Conservation (phyloP, 2,888 invertebrate genomes). For the Athrips mouffetella region DNA sequence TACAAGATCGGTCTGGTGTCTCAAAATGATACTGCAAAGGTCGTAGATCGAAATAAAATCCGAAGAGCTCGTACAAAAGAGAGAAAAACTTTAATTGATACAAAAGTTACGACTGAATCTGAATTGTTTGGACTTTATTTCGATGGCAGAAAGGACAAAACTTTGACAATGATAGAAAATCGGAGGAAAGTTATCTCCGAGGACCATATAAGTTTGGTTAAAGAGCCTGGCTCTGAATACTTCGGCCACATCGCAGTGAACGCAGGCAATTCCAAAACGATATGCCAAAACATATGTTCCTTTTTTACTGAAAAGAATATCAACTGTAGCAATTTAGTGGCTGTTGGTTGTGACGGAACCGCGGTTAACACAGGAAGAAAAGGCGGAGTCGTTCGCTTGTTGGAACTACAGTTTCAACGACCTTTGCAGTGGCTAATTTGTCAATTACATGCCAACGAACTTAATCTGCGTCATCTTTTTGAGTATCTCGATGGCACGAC, state of each 20-base stretch:
- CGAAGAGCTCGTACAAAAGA: neutral
- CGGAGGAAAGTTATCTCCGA: neutral
- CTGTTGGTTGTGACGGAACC: slow-evolving; percentile 25
- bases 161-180: neutral
- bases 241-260: neutral
- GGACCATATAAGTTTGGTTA: neutral
- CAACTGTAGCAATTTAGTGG: neutral
- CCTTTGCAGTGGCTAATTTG: too few species aligned
- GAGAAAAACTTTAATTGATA: neutral
- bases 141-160: neutral
- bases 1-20: too few species aligned
- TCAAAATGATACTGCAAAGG: neutral
- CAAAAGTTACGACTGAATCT: neutral
- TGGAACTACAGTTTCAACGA: too few species aligned
- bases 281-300: neutral
- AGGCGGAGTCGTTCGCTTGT: too few species aligned
- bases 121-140: neutral
- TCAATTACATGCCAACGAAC: too few species aligned
- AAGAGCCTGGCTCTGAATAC: neutral
- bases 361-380: neutral
- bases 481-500: too few species aligned
- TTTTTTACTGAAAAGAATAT: too few species aligned
- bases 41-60: neutral
- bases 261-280: neutral
- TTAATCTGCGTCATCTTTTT: too few species aligned